Evolutionary conservation across 2,113 vertebrate species (phyloP).

Genomic region (Myodes glareolus): DNA sequence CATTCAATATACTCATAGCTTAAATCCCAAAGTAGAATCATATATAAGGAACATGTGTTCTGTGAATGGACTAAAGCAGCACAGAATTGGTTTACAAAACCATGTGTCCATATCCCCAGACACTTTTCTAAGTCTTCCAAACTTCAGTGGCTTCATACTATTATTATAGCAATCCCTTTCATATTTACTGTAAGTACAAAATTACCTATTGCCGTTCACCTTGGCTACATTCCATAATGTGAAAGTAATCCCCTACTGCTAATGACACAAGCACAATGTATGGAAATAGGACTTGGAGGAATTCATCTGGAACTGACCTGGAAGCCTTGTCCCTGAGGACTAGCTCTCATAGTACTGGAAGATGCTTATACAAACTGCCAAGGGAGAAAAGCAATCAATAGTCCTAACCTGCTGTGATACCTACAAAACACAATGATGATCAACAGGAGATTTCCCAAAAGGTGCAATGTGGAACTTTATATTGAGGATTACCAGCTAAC

Average conservation of each 20-base stretch:
- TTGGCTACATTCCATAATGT: not conserved
- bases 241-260: not conserved
- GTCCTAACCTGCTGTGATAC: not conserved
- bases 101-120: not conserved
- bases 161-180: not conserved
- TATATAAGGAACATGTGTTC: not conserved
- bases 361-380: not conserved
- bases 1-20: not conserved
- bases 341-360: not conserved
- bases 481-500: not conserved
- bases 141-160: too few species aligned
- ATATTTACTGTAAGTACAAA: not conserved
- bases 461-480: not conserved
- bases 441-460: not conserved
- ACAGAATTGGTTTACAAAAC: not conserved
- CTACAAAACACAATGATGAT: not conserved
- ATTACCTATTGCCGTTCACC: not conserved
- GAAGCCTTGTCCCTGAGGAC: not conserved
- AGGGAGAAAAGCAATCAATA: not conserved
- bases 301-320: not conserved
- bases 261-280: not conserved
- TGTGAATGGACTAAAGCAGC: too few species aligned
- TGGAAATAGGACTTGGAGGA: not conserved
- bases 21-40: not conserved
- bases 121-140: not conserved